Conservation (phyloP, 1,140 invertebrate species). For the Cryptotermes secundus region DNA sequence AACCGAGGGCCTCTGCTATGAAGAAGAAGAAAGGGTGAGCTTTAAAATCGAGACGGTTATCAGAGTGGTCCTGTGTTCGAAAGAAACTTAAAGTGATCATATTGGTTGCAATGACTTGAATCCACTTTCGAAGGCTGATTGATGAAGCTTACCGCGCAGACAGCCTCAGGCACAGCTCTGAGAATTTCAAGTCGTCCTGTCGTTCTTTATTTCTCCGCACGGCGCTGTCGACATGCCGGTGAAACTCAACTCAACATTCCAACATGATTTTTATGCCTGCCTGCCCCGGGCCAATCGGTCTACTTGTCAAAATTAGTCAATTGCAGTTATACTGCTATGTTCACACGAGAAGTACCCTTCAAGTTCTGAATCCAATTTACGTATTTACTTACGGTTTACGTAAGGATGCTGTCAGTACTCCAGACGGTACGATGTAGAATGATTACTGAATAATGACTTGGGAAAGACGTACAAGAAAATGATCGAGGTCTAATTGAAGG, state of each 20-base stretch:
- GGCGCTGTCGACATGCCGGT: background rate
- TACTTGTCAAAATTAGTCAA: constrained; percentile 5
- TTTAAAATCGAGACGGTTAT: too few relatives aligned
- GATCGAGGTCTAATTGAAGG: too few relatives aligned
- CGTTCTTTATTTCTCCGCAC: background rate
- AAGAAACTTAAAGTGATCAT: background rate
- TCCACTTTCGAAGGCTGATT: background rate
- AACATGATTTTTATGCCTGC: background rate
- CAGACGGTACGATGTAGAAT: too few relatives aligned
- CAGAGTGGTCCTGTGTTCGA: background rate
- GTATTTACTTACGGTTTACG: too few relatives aligned
- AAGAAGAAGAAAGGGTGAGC: too few relatives aligned
- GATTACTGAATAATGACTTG: too few relatives aligned
- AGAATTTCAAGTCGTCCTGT: background rate
- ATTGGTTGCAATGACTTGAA: background rate
- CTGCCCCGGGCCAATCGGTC: constrained; percentile 6
- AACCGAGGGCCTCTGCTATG: too few relatives aligned
- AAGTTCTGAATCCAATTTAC: too few relatives aligned
- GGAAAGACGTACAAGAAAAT: too few relatives aligned
- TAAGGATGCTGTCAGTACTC: too few relatives aligned
- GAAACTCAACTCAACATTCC: background rate
- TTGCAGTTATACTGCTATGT: background rate
- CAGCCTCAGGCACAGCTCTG: background rate
- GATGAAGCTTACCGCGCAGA: background rate
- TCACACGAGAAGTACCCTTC: background rate